Percentiles rank a stretch among this genome's conserved stretches.
Conservation (phyloP, 1,140 invertebrate genomes). For the Conus betulinus region DNA sequence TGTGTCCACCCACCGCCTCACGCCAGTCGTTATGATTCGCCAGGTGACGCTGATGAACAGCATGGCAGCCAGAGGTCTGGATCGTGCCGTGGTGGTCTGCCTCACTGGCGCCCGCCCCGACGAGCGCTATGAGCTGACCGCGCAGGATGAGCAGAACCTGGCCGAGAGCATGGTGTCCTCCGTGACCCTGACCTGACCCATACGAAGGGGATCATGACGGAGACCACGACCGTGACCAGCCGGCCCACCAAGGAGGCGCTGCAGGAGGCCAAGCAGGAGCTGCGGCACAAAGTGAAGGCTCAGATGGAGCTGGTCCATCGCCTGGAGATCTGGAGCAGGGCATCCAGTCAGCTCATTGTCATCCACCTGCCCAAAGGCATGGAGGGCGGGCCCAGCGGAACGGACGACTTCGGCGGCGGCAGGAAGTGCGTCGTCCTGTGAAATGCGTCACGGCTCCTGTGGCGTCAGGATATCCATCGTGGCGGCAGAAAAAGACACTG, state of each 20-base stretch:
- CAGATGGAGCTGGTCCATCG: neutral
- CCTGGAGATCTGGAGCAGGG: neutral
- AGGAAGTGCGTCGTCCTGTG: constrained; percentile 11
- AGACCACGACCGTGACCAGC: neutral
- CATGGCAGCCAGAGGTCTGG: neutral
- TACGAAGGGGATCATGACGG: neutral
- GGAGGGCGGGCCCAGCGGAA: neutral
- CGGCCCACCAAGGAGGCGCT: neutral
- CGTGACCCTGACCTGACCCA: neutral
- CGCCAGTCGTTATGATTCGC: no score
- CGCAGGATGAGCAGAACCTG: neutral
- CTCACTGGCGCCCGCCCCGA: neutral
- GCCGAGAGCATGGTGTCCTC: neutral
- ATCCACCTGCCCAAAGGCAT: constrained; percentile 7
- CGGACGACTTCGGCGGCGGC: neutral
- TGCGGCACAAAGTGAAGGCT: neutral
- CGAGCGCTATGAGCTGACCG: neutral
- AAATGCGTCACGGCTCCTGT: no score
- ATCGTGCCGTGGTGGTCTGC: constrained; percentile 5
- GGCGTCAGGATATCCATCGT: no score
- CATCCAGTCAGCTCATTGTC: neutral
- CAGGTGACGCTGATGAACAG: neutral
- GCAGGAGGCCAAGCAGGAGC: neutral
- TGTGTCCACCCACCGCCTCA: no score
- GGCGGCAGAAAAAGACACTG: no score